phyloP scores from a whole-genome alignment of 1,140 invertebrate genomes.

The Rhagoletis zephyria region DNA sequence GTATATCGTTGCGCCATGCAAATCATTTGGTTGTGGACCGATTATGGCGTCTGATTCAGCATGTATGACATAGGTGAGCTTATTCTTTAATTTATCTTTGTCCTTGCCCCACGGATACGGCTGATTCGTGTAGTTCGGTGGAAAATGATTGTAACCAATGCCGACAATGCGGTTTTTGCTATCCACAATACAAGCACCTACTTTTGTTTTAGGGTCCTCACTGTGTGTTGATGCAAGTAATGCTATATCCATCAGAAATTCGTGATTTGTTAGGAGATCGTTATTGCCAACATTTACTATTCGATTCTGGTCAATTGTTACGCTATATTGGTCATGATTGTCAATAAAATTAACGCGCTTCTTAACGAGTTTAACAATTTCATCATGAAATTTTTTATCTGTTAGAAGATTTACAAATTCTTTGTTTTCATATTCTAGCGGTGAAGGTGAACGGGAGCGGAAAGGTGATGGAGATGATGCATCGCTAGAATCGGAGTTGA shows the following conservation, averaged over 20 bases:
- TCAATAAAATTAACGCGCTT: background rate
- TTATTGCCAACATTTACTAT: conserved; percentile 7
- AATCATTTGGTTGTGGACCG: conserved; percentile 87
- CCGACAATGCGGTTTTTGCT: conserved; percentile 91
- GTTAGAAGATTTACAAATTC: background rate
- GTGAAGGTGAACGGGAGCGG: background rate
- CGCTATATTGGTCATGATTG: background rate
- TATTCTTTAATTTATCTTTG: conserved; percentile 78
- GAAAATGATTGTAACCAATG: conserved; percentile 97
- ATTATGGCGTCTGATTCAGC: conserved; percentile 97
- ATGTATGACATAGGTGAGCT: conserved; percentile 94
- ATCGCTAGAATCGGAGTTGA: background rate
- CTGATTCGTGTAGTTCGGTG: conserved; percentile 89
- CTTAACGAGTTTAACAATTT: background rate
- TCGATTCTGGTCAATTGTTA: background rate
- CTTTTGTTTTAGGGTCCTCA: conserved; percentile 94
- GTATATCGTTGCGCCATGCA: conserved; percentile 88
- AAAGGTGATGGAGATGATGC: background rate
- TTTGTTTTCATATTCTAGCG: background rate
- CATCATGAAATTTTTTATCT: background rate
- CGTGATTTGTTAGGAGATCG: conserved; percentile 72
- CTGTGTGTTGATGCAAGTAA: conserved; percentile 87
- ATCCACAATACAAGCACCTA: conserved; percentile 94
- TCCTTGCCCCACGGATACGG: conserved; percentile 88
- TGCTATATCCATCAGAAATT: conserved; percentile 93